phyloP scores from a whole-genome alignment of 2,797 vertebrate genomes.

The Leucoraja ocellata region DNA sequence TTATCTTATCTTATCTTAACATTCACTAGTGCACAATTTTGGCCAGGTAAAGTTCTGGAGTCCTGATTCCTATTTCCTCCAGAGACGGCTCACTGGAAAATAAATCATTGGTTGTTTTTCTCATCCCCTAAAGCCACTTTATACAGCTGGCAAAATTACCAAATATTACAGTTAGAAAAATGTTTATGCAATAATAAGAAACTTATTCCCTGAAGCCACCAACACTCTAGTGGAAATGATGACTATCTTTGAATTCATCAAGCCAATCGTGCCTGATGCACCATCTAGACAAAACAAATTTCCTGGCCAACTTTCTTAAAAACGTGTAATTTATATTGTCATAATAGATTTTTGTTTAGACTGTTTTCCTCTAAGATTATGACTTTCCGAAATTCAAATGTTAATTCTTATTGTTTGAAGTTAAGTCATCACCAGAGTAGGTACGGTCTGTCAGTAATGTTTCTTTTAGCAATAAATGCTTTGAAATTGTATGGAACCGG shows the following conservation, averaged over 20 bases:
- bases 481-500: background rate
- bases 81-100: no score
- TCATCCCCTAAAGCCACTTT: no score
- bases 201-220: background rate
- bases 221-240: background rate
- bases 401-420: background rate
- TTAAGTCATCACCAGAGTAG: background rate
- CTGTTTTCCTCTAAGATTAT: background rate
- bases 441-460: background rate
- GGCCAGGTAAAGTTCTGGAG: no score
- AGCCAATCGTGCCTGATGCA: background rate
- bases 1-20: no score
- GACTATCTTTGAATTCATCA: background rate
- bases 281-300: slow-evolving; percentile 1
- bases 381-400: background rate
- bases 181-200: background rate
- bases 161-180: background rate
- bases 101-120: background rate
- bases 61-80: no score
- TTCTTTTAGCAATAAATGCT: background rate
- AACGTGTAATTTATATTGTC: background rate
- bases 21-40: no score
- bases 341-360: background rate
- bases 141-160: background rate
- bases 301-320: background rate